Percentiles rank a stretch among this genome's conserved stretches.
Conservation (phyloP, 2,797 vertebrate genomes). For the Gymnoscopelus microlampas region DNA sequence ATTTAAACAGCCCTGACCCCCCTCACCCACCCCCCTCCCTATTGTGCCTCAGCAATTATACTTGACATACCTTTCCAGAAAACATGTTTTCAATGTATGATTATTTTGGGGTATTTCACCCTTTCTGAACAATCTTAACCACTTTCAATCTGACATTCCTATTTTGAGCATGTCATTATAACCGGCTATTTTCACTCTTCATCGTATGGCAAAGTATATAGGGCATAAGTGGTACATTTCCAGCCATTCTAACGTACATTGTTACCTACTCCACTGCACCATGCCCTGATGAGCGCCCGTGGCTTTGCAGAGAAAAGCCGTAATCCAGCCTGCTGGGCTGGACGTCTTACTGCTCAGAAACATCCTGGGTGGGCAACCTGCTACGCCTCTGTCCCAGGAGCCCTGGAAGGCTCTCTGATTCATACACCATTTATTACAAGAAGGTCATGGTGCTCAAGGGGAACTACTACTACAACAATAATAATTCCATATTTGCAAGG, state of each 20-base stretch:
- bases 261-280: slow-evolving; percentile 22
- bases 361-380: slow-evolving; percentile 32
- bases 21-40: slow-evolving; percentile 31
- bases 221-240: slow-evolving; percentile 1
- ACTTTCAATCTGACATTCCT: no score
- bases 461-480: not conserved
- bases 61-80: no score
- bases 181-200: no score
- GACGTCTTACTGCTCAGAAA: slow-evolving; percentile 13
- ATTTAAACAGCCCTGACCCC: slow-evolving; percentile 55
- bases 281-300: slow-evolving; percentile 34
- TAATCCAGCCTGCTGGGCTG: slow-evolving; percentile 20
- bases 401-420: slow-evolving; percentile 23
- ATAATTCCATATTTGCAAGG: no score
- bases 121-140: no score
- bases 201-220: no score
- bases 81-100: no score
- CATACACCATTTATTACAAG: slow-evolving; percentile 13
- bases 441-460: slow-evolving; percentile 31
- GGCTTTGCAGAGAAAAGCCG: slow-evolving; percentile 35
- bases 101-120: no score
- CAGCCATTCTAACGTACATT: not conserved
- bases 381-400: slow-evolving; percentile 40
- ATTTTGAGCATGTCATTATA: no score
- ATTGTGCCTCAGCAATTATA: slow-evolving; percentile 54